Conservation (phyloP, 1,140 invertebrate genomes). For the Drosophila sproati region DNA sequence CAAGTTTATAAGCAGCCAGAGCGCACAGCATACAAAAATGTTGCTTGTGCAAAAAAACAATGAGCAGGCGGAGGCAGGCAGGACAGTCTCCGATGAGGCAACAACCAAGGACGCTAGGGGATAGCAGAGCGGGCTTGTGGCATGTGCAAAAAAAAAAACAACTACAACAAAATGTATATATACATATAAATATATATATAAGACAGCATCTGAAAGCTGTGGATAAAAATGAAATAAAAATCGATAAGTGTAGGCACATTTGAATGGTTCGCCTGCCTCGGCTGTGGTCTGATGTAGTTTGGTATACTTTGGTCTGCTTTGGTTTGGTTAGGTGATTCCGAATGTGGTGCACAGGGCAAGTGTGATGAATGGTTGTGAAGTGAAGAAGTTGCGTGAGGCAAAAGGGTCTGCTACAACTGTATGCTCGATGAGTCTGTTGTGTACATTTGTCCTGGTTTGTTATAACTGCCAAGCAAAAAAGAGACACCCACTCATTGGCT, state of each 20-base stretch:
- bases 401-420: too few relatives aligned
- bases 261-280: constrained; percentile 45
- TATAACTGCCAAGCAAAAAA: not conserved
- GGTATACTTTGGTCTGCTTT: too few relatives aligned
- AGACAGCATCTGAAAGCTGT: constrained; percentile 17
- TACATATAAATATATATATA: not conserved
- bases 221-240: constrained; percentile 83
- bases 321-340: not conserved
- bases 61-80: constrained; percentile 24
- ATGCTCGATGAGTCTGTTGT: too few relatives aligned
- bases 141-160: not conserved
- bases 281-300: not conserved
- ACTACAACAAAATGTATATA: not conserved
- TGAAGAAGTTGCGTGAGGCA: not conserved
- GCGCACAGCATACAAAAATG: constrained; percentile 61
- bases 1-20: constrained; percentile 62
- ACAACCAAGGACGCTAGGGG: not conserved
- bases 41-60: constrained; percentile 74
- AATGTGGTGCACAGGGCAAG: not conserved
- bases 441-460: not conserved
- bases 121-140: not conserved
- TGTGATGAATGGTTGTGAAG: constrained; percentile 1
- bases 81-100: not conserved
- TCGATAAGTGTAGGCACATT: constrained; percentile 79
- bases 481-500: not conserved